A percentile compares a stretch with the other conserved stretches of the same genome.
These are phyloP conservation scores for Choreutis nemorana DNA, from an alignment of 2,888 invertebrate species.

Conservation along the genomic window DNA sequence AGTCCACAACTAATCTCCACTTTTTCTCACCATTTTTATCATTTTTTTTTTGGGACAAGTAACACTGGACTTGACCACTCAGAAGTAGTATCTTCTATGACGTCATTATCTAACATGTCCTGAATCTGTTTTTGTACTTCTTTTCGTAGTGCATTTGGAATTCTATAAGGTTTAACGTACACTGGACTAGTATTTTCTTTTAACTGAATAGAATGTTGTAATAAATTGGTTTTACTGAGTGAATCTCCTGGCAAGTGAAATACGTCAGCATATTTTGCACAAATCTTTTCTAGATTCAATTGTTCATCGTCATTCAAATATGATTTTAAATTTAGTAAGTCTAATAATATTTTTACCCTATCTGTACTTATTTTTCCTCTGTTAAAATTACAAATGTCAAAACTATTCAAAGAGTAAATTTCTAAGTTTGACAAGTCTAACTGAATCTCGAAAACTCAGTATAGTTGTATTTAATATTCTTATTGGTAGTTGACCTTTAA, in stretches of 20 bases:
- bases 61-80: slow-evolving; percentile 6
- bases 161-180: slow-evolving; percentile 4
- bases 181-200: slow-evolving; percentile 1
- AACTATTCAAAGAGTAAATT: too few species aligned
- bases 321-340: background rate
- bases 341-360: background rate
- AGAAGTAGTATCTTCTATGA: slow-evolving; percentile 2
- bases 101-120: slow-evolving; percentile 1
- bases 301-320: background rate
- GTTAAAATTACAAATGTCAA: too few species aligned
- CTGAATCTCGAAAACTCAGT: too few species aligned
- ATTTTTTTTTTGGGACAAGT: slow-evolving; percentile 6
- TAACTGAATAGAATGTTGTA: slow-evolving; percentile 1
- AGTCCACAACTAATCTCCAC: too few species aligned
- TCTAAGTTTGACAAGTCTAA: too few species aligned
- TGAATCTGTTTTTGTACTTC: slow-evolving; percentile 4
- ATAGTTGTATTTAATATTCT: too few species aligned
- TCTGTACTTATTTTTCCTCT: background rate
- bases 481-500: too few species aligned
- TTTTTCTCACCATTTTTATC: too few species aligned
- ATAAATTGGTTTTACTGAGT: slow-evolving; percentile 1
- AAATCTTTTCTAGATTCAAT: background rate
- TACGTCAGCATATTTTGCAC: slow-evolving; percentile 4
- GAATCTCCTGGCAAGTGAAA: slow-evolving; percentile 2
- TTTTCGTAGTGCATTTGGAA: slow-evolving; percentile 1